phyloP scores from a whole-genome alignment of 2,797 vertebrate genomes.

The Remorina albescens region DNA sequence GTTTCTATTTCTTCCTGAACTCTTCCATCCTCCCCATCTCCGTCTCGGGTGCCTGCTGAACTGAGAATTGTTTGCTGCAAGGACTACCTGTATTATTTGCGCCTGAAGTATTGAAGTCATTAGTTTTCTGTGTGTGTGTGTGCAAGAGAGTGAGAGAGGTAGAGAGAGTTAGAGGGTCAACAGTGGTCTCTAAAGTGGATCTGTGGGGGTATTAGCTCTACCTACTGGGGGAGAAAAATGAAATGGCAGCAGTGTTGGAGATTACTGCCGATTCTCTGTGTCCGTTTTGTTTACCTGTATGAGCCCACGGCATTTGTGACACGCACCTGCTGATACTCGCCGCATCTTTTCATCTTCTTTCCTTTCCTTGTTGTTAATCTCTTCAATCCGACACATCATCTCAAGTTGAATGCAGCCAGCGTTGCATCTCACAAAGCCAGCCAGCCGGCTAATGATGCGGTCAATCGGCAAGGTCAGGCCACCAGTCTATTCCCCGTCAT shows the following conservation, averaged over 20 bases:
- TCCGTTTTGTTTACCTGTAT: conserved; percentile 11
- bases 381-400: neutral
- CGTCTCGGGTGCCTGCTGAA: conserved; percentile 22
- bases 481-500: neutral
- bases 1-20: neutral
- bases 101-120: conserved; percentile 35
- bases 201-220: conserved; percentile 4
- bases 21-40: neutral
- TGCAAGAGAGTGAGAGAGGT: neutral
- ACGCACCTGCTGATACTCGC: conserved; percentile 19
- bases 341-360: conserved; percentile 4
- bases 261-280: neutral
- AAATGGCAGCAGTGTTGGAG: conserved; percentile 15
- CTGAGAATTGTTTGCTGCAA: conserved; percentile 38
- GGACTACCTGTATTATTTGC: conserved; percentile 23
- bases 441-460: neutral
- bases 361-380: too few relatives aligned
- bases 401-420: neutral
- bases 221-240: conserved; percentile 14
- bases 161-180: neutral
- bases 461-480: conserved; percentile 15
- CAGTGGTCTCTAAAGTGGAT: neutral
- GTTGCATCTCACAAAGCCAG: conserved; percentile 5
- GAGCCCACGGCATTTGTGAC: conserved; percentile 15
- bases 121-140: conserved; percentile 21